Base-by-base conservation (phyloP, 1,140 invertebrate genomes). In the Tetragonula clypearis region DNA sequence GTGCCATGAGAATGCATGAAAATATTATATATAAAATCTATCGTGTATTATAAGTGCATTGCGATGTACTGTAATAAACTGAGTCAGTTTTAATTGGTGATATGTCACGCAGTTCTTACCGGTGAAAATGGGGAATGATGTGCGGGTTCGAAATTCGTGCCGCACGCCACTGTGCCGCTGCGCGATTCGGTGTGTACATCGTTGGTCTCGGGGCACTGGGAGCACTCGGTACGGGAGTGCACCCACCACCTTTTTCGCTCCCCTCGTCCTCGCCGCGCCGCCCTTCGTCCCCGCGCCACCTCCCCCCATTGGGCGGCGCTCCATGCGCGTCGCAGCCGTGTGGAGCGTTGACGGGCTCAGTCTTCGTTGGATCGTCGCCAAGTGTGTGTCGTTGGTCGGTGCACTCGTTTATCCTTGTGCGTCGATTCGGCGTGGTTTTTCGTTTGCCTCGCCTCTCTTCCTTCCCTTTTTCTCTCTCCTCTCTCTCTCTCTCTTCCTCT, bases 341-440 rank as follows among this genome's bases (percentile, higher is more conserved):
- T 79, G 92, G 92, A 90, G 88, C 85, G 82, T 86, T 81, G 72
- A 86, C 86, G 55, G 81, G 86, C 85, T 94, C 94, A 94, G 94
- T 95, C 93, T 93, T 88, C 90, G 92, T 91, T 92, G 91, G 92
- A 90, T 91, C 94, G 92, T 93, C 90, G 92, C 86, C 88, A 92
- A 88, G 93, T 89, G 91, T 87, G 92, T 90, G 89, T 89, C 76
- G 82, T 72, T n/a, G 26, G 53, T 56, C 53, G 41, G 79, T 80
- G 69, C 76, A 55, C 66, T 56, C 56, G 72, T 79, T 66, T 41
- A 23, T 11, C 71, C 85, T 41, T 68, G 69, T 80, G 74, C 79
- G 81, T 84, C 85, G 68, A 75, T 76, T 85, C 85, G 69, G 74
- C 85, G 85, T 85, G 82, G 76, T 85, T 76, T 87, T 79, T 78